A percentile compares a stretch with the other conserved stretches of the same genome.
phyloP scores from a whole-genome alignment of 1,140 invertebrate species.

The Littorina saxatilis region DNA sequence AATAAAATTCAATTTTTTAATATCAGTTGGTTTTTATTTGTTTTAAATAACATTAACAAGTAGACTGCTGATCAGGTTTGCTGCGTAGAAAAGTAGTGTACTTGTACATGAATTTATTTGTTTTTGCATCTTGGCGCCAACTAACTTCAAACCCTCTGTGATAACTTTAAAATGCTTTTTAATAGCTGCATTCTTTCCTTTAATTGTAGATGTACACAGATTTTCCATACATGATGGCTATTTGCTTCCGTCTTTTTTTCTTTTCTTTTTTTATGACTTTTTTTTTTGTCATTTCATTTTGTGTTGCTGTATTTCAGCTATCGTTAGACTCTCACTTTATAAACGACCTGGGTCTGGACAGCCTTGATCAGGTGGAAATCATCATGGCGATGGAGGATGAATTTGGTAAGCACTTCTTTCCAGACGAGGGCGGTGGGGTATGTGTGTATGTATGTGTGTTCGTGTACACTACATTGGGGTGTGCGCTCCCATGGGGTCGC shows the following conservation, averaged over 20 bases:
- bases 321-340: constrained; percentile 95
- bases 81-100: no score
- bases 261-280: not conserved
- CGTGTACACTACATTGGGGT: not conserved
- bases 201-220: not conserved
- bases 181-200: not conserved
- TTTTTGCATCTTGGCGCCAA: no score
- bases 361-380: constrained; percentile 98
- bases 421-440: no score
- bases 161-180: no score
- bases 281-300: not conserved
- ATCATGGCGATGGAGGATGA: constrained; percentile 99
- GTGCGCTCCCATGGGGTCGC: no score
- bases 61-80: no score
- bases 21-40: no score
- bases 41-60: no score
- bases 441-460: not conserved
- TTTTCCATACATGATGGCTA: not conserved
- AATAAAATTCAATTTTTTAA: no score
- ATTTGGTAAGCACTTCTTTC: constrained; percentile 84
- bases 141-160: no score
- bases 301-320: constrained; percentile 80
- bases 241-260: not conserved
- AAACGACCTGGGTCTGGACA: constrained; percentile 97
- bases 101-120: no score